Evolutionary conservation across 2,113 vertebrate species (phyloP), one percentile per base, ranked within the genome.

Genomic region (Dromas ardeola): DNA sequence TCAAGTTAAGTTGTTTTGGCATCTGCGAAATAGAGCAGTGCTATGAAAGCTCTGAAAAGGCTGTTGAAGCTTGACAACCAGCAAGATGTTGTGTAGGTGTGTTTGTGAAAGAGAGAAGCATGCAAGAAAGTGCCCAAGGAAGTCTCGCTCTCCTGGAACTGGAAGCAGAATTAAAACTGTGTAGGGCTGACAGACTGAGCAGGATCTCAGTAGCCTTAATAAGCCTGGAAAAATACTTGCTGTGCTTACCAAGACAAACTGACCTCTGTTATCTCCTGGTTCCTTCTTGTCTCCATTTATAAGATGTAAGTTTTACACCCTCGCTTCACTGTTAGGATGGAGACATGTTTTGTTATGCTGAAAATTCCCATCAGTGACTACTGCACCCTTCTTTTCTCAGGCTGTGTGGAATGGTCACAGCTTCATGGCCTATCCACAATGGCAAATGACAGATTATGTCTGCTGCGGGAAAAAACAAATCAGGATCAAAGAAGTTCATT

Each of bases 61-160:
- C 63, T 47, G 80, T 32, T 90, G 79, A 90, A 88, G 26, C 47
- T 81, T 96, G 71, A 84, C 86, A 91, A 84, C 42, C 38, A 87
- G 59, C 82, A 97, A 96, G 97, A 92, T 95, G 83, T 81, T 93
- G 88, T 77, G 96, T 96, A 93, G 96, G 96, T 96, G 96, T 94
- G 66, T 94, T 96, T 91, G 81, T 73, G 96, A 91, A 94, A 89
- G 77, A 74, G 73, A 65, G 53, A 94, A 82, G 45, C 67, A 77
- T 15, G 53, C 85, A 85, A 89, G 53, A 89, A 93, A 94, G 34
- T 58, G 53, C 77, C 81, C 90, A 80, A 53, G 87, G 87, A 96
- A 94, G 58, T 63, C 59, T 81, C 1, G 1, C 85, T 91, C n/a
- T 49, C 91, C 65, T 90, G 86, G 71, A 94, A 77, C 62, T 82